Evolutionary conservation across 2,113 vertebrate genomes (phyloP), one percentile per base, ranked within the genome.

Genomic region (Oostethus manadensis): DNA sequence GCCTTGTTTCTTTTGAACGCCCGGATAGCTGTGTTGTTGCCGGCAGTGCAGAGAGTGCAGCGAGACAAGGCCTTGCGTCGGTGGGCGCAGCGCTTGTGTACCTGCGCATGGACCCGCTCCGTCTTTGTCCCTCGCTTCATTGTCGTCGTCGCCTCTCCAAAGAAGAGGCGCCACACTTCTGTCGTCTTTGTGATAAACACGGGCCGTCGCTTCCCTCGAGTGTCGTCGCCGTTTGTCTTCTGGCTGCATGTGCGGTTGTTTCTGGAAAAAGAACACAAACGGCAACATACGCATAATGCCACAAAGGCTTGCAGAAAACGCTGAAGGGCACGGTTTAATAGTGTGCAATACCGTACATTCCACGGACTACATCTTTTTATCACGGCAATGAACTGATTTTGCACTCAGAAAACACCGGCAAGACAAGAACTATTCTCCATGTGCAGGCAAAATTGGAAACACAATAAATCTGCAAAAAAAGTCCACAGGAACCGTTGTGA

Each of bases 151-250:
- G n/a, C n/a, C 71, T 49, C 33, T 66, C 77, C 64, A 43, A 75
- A 76, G 65, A 73, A 64, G 71, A 33, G 71, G 69, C 64, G 55
- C 74, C 62, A 77, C 80, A 81, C 79, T 71, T 86, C 84, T 84
- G 84, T 68, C 40, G 72, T 57, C 84, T 88, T 86, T 87, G 80
- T 88, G 86, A 88, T 86, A 84, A 87, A 84, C 76, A 56, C 43
- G 51, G 64, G 63, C 72, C 62, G 78, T 76, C 67, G 62, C 74
- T 73, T 81, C 64, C 80, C 74, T 68, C 66, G 51, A 72, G 74
- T 79, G 61, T 83, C 72, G 71, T 76, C 47, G 51, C 76, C 56
- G 58, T 80, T 85, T 58, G 79, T 73, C 60, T 64, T 58, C 60
- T 56, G 53, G 33, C 49, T 59, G 59, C 53, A 60, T 54, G 73